Percentiles rank a stretch among this genome's conserved stretches.
These are phyloP conservation scores for Megaleporinus macrocephalus DNA, from an alignment of 2,113 vertebrate genomes.

Conservation along the genomic window DNA sequence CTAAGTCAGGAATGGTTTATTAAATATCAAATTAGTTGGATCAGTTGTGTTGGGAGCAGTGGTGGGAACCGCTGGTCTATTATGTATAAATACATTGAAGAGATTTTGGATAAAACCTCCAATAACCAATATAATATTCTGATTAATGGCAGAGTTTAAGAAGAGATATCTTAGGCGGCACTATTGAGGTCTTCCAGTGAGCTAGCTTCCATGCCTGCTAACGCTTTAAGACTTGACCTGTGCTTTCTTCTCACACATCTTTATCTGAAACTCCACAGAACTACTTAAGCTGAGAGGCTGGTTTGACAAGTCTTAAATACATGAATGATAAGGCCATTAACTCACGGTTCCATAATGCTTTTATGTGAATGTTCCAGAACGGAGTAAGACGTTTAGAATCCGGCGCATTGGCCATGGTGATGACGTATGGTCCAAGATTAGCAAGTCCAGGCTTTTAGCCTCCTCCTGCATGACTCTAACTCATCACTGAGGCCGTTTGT, in stretches of 20 bases:
- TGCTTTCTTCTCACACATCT: background rate
- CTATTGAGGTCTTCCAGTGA: background rate
- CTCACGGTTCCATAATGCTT: slow-evolving; percentile 5
- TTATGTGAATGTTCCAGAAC: slow-evolving; percentile 12
- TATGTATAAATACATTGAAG: no score
- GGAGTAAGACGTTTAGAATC: background rate
- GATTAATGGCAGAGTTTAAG: background rate
- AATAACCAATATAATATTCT: no score
- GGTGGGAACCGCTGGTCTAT: no score
- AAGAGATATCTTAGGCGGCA: background rate
- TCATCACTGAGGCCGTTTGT: slow-evolving; percentile 19
- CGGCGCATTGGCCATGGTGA: background rate
- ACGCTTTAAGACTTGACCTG: background rate
- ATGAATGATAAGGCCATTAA: slow-evolving; percentile 9
- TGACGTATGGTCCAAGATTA: slow-evolving; percentile 10
- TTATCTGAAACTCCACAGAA: slow-evolving; percentile 13
- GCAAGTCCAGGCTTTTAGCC: slow-evolving; percentile 13
- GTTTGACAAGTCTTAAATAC: background rate
- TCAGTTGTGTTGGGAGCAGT: no score
- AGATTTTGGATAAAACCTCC: no score
- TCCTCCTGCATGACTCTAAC: slow-evolving; percentile 11
- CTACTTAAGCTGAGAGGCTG: background rate
- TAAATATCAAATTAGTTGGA: no score
- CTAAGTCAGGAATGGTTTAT: no score
- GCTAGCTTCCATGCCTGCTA: background rate